Base-by-base conservation (phyloP, 1,140 invertebrate species). In the Samia ricini region DNA sequence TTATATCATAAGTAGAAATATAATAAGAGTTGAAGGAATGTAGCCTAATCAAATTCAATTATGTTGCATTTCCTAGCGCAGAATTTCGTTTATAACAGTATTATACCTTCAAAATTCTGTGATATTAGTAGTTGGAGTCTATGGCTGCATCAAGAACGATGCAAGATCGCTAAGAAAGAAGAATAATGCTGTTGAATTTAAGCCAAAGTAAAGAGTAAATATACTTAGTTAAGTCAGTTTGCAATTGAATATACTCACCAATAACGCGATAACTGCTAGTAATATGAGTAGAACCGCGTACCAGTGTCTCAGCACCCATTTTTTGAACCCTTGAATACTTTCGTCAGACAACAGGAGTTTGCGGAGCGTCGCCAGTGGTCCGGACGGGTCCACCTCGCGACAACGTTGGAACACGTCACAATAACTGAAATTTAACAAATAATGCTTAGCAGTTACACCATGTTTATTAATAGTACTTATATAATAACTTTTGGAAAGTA, bases 361-460 rank as follows among this genome's bases (percentile, higher is more conserved):
- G 10, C 97, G 92, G 29, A 98, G 89, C 18, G 97, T 98, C 18
- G 97, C 97, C 76, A 98, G 91, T n/a, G 97, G 97, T n/a, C 97
- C 97, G 2, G 96, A 97, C 1, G 97, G 97, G 93, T 98, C 97
- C 60, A 98, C 97, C 88, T 97, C 96, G 69, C 98, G 93, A 87
- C 98, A 99, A 80, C 97, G 97, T 91, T 99, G 97, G 90, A 99
- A 99, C 42, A 99, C 98, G 91, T 99, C 99, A 91, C 99, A 99
- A 91, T 99, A 99, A 18, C 92, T 93, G 68, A 15, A 50, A 63
- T 10, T 42, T 42, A 42, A 42, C 2, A 36, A 42, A 42, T 15
- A 42, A 42, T 15, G 4, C 12, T n/a, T n/a, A n/a, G n/a, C n/a
- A n/a, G n/a, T n/a, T n/a, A n/a, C n/a, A n/a, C n/a, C n/a, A n/a